phyloP scores from a whole-genome alignment of 2,888 invertebrate species.

The Ennomos fuscantarius region DNA sequence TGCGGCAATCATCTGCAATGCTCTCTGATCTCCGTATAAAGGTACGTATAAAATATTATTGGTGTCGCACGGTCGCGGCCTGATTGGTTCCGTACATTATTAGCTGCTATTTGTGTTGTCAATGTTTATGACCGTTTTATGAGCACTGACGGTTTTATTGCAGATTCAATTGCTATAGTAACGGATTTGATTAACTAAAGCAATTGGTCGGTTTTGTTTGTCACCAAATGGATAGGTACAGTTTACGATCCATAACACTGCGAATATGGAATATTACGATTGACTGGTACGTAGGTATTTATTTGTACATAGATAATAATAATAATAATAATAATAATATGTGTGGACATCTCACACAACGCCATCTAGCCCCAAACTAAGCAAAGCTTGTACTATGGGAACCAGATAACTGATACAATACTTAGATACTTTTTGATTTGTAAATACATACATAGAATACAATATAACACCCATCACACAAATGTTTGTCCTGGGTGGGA shows the following conservation, averaged over 20 bases:
- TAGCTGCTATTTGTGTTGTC: slow-evolving; percentile 81
- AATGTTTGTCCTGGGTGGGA: too few relatives aligned
- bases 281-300: not conserved
- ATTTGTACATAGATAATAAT: too few relatives aligned
- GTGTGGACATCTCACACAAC: too few relatives aligned
- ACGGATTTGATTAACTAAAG: slow-evolving; percentile 79
- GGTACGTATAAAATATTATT: slow-evolving; percentile 70
- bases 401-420: too few relatives aligned
- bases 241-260: slow-evolving; percentile 50
- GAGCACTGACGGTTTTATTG: slow-evolving; percentile 77
- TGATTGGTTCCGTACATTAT: slow-evolving; percentile 77
- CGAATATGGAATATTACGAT: slow-evolving; percentile 25
- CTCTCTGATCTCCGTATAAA: slow-evolving; percentile 59
- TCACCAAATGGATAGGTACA: slow-evolving; percentile 50
- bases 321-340: too few relatives aligned
- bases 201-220: slow-evolving; percentile 69
- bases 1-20: slow-evolving; percentile 68
- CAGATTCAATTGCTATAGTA: slow-evolving; percentile 75
- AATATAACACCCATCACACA: too few relatives aligned
- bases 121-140: slow-evolving; percentile 81
- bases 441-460: too few relatives aligned
- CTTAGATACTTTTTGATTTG: too few relatives aligned
- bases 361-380: too few relatives aligned
- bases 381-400: too few relatives aligned
- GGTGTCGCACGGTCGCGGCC: slow-evolving; percentile 53